Conservation (phyloP, 2,797 vertebrate genomes). For the Ibycter americanus region DNA sequence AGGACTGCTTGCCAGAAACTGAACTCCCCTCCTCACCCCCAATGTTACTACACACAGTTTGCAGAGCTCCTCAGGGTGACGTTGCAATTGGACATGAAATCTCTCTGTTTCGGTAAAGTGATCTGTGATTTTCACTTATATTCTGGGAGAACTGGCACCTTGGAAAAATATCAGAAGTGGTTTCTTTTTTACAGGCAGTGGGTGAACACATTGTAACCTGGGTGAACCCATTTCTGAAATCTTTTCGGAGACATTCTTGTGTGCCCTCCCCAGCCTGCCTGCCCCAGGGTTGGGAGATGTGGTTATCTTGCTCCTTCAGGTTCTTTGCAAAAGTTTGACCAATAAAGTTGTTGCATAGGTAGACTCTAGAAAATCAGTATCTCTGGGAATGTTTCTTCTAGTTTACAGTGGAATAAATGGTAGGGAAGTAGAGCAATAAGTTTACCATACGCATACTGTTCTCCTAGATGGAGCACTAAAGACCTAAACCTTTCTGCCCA, state of each 20-base stretch:
- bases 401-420: not conserved
- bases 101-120: not conserved
- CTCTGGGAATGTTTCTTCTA: not conserved
- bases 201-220: not conserved
- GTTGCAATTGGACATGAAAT: not conserved
- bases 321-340: not conserved
- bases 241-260: not conserved
- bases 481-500: not conserved
- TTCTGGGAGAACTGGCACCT: not conserved
- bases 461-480: not conserved
- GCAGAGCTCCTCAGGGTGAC: not conserved
- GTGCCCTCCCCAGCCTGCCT: not conserved
- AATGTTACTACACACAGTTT: accelerated
- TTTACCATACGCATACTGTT: not conserved
- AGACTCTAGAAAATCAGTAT: not conserved
- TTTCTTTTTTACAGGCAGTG: not conserved
- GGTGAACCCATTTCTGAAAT: not conserved
- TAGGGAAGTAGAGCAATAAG: not conserved
- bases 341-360: not conserved
- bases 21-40: not conserved
- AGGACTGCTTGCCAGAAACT: not conserved
- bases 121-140: not conserved
- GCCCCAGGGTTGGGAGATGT: not conserved
- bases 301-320: not conserved
- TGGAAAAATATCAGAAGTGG: not conserved